Percentiles rank a stretch among this genome's conserved stretches.
Evolutionary conservation across 1,140 invertebrate species (phyloP).

Genomic region (Adoxophyes honmai): DNA sequence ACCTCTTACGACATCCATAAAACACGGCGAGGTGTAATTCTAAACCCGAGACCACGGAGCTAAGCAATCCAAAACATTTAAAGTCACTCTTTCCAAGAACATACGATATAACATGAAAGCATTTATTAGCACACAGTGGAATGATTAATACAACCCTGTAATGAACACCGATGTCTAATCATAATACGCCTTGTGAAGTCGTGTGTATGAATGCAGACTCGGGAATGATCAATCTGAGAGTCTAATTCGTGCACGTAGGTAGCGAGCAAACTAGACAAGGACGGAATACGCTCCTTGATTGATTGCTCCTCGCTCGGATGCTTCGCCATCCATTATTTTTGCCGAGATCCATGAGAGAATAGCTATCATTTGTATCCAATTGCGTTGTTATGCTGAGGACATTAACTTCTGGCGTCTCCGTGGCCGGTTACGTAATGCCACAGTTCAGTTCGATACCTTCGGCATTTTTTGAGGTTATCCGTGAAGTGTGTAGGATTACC

Average conservation of each 20-base stretch:
- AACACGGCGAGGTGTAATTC: too few relatives aligned
- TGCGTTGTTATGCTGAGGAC: conserved; percentile 26
- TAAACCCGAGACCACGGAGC: too few relatives aligned
- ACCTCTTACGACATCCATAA: too few relatives aligned
- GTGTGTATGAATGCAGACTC: conserved; percentile 5
- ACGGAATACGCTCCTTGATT: conserved; percentile 24
- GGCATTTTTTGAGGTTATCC: too few relatives aligned
- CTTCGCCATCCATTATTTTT: conserved; percentile 26
- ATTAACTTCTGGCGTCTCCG: conserved; percentile 11
- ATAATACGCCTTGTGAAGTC: conserved; percentile 7
- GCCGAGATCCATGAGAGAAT: conserved; percentile 25
- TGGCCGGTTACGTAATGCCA: conserved; percentile 1
- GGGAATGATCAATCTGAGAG: conserved; percentile 8
- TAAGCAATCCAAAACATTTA: too few relatives aligned
- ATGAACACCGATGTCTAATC: conserved; percentile 3
- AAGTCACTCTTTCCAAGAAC: too few relatives aligned
- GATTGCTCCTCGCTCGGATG: conserved; percentile 23
- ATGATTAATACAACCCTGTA: neutral
- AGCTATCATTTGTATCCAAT: conserved; percentile 33
- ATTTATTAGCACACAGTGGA: neutral
- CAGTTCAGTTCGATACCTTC: neutral
- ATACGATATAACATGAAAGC: too few relatives aligned
- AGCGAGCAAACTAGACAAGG: conserved; percentile 12
- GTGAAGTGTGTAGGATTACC: too few relatives aligned
- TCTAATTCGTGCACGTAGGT: conserved; percentile 8